Percentiles rank a stretch among this genome's conserved stretches.
Evolutionary conservation across 2,888 invertebrate genomes (phyloP).

Genomic region (Pecten maximus): DNA sequence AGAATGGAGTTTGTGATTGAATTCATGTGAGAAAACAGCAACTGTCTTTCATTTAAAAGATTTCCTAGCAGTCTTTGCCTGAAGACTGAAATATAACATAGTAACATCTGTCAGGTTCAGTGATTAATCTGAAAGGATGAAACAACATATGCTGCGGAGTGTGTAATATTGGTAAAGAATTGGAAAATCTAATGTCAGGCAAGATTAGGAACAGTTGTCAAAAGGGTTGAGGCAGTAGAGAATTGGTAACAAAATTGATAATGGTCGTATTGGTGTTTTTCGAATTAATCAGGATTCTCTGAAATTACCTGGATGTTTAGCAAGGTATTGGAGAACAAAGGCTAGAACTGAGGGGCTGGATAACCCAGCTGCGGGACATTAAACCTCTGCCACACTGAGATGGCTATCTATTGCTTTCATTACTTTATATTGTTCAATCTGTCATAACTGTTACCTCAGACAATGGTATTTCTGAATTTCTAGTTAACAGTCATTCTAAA

Average conservation of each 20-base stretch:
- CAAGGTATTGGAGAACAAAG: neutral
- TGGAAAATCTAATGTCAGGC: neutral
- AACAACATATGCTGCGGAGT: neutral
- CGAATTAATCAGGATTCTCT: neutral
- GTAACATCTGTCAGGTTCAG: neutral
- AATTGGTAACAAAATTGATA: neutral
- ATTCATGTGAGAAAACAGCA: neutral
- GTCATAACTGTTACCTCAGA: neutral
- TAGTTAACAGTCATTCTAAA: neutral
- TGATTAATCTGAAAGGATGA: neutral
- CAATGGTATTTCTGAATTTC: neutral
- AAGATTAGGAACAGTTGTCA: neutral
- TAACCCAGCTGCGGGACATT: neutral
- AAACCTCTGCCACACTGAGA: neutral
- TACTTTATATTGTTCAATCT: neutral
- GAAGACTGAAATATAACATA: neutral
- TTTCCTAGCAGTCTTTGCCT: neutral
- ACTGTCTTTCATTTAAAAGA: neutral
- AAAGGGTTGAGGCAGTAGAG: neutral
- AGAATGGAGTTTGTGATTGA: neutral
- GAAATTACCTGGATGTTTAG: constrained; percentile 22
- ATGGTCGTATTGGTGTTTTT: neutral
- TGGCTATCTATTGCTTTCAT: neutral
- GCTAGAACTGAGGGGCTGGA: neutral
- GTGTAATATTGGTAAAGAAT: neutral